Conservation (phyloP, 2,888 invertebrate species). For the Calliphora vomitoria region DNA sequence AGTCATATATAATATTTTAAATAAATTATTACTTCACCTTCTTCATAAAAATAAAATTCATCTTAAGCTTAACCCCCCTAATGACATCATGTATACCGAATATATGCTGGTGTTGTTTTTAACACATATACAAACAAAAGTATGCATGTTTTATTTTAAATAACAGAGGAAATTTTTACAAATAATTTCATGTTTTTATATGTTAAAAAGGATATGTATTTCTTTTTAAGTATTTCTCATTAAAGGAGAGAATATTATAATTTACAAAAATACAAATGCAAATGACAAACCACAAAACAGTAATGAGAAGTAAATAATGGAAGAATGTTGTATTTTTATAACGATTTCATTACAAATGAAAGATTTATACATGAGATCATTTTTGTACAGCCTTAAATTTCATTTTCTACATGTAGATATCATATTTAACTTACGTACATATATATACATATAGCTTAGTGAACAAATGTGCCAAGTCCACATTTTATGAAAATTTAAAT, state of each 20-base stretch:
- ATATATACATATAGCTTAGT: too few species aligned
- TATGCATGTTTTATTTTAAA: not conserved
- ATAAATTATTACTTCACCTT: too few species aligned
- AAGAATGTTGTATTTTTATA: not conserved
- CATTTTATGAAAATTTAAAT: too few species aligned
- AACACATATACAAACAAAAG: too few species aligned
- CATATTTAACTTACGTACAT: too few species aligned
- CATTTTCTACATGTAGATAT: too few species aligned
- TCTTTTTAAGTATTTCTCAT: slow-evolving; percentile 30
- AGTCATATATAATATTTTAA: too few species aligned
- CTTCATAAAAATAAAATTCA: too few species aligned
- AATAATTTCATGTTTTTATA: slow-evolving; percentile 20
- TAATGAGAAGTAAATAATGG: slow-evolving; percentile 16
- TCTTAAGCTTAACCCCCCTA: not conserved
- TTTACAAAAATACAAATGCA: not conserved
- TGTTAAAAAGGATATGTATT: slow-evolving; percentile 28
- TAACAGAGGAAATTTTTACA: slow-evolving; percentile 14
- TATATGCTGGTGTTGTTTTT: too few species aligned
- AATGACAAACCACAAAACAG: slow-evolving; percentile 27
- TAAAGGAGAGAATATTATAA: not conserved
- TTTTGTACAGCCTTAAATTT: too few species aligned
- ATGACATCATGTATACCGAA: not conserved
- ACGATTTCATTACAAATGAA: slow-evolving; percentile 2
- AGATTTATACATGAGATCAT: not conserved
- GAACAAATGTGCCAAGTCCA: too few species aligned